phyloP scores from a whole-genome alignment of 2,888 invertebrate species.

The Cepaea hortensis region DNA sequence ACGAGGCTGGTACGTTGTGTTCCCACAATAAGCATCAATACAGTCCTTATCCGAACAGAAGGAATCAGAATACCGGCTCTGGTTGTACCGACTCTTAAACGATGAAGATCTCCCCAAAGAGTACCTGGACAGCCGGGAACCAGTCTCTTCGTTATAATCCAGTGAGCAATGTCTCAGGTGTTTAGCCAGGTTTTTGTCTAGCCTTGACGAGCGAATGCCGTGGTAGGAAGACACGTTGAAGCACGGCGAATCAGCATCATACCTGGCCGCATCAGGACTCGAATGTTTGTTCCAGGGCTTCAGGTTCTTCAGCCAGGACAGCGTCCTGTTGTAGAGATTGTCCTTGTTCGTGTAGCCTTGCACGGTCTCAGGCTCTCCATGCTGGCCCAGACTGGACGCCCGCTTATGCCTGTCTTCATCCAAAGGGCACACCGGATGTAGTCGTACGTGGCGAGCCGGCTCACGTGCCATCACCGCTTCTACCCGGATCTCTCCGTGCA shows the following conservation, averaged over 20 bases:
- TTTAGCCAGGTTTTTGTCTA: conserved; percentile 25
- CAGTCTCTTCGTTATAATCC: neutral
- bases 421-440: conserved; percentile 41
- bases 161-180: conserved; percentile 13
- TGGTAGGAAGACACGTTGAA: neutral
- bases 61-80: conserved; percentile 34
- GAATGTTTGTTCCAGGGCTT: conserved; percentile 50
- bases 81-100: neutral
- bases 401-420: conserved; percentile 9
- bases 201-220: conserved; percentile 18
- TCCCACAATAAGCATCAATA: neutral
- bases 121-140: neutral
- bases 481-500: conserved; percentile 26
- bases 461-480: conserved; percentile 18
- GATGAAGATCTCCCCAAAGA: neutral
- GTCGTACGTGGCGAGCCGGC: conserved; percentile 9
- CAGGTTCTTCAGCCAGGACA: conserved; percentile 55
- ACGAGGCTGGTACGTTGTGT: neutral
- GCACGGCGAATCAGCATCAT: conserved; percentile 4
- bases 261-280: conserved; percentile 18
- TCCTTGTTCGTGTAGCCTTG: conserved; percentile 50
- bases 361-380: conserved; percentile 24
- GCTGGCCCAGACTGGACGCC: conserved; percentile 34
- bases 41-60: conserved; percentile 17
- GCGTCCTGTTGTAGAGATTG: conserved; percentile 55